These are phyloP conservation scores for Bellardia pandia DNA, from an alignment of 2,888 invertebrate species.

Conservation along the genomic window DNA sequence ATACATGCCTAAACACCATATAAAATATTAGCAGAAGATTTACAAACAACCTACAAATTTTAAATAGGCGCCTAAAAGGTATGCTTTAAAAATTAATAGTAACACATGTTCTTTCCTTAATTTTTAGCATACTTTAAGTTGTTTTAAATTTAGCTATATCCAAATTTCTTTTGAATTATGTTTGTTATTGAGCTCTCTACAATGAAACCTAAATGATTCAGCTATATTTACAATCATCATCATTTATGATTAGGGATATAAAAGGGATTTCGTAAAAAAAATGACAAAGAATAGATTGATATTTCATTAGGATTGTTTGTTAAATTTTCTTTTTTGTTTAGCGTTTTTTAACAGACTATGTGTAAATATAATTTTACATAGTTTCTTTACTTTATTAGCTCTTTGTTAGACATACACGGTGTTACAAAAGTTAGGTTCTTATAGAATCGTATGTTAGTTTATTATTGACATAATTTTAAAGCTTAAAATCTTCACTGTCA, in stretches of 20 bases:
- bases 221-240: neutral
- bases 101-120: no score
- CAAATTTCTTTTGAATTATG: neutral
- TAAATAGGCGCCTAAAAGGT: neutral
- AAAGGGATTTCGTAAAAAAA: neutral
- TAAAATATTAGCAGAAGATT: no score
- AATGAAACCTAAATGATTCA: slow-evolving; percentile 6
- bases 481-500: no score
- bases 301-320: slow-evolving; percentile 9
- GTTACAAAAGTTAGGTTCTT: no score
- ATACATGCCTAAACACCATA: no score
- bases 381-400: neutral
- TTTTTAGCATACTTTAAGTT: no score
- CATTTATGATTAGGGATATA: slow-evolving; percentile 1
- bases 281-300: slow-evolving; percentile 11
- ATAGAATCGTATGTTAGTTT: no score
- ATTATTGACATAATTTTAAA: no score
- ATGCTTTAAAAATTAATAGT: neutral
- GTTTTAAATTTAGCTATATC: no score
- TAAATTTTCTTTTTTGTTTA: neutral
- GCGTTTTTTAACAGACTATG: neutral
- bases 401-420: neutral
- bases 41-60: neutral
- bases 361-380: neutral
- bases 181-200: neutral